A percentile compares a stretch with the other conserved stretches of the same genome.
Conservation (phyloP, 2,888 invertebrate genomes). For the Subacronicta megacephala region DNA sequence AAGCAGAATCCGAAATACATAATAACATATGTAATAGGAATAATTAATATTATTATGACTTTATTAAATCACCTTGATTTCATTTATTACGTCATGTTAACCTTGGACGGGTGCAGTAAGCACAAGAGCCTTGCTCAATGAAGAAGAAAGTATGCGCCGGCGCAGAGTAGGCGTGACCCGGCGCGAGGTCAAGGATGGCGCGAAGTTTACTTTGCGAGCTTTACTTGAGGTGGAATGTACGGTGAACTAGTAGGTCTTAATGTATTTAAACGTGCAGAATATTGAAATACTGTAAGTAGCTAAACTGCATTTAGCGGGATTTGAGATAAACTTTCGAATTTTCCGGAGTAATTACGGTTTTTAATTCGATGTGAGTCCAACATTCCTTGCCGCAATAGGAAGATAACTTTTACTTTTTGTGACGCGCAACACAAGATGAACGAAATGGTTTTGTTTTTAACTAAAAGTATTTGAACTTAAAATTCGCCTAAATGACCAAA, state of each 20-base stretch:
- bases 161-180: slow-evolving; percentile 43
- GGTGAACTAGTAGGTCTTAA: neutral
- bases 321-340: no score
- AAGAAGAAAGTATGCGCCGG: slow-evolving; percentile 62
- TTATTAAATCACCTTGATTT: slow-evolving; percentile 14
- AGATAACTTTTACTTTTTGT: no score
- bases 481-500: neutral
- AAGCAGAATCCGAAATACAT: no score
- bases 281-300: no score
- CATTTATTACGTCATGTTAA: slow-evolving; percentile 31
- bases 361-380: no score
- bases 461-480: neutral
- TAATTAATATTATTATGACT: neutral
- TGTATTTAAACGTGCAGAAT: no score
- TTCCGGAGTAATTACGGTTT: no score
- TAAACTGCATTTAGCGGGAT: no score
- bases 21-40: no score
- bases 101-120: slow-evolving; percentile 30
- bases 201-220: slow-evolving; percentile 41
- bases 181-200: slow-evolving; percentile 61
- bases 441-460: no score
- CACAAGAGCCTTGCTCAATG: slow-evolving; percentile 47
- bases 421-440: no score
- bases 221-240: slow-evolving; percentile 4
- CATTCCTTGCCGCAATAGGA: no score